phyloP scores from a whole-genome alignment of 2,113 vertebrate species.

The Tragelaphus scriptus region DNA sequence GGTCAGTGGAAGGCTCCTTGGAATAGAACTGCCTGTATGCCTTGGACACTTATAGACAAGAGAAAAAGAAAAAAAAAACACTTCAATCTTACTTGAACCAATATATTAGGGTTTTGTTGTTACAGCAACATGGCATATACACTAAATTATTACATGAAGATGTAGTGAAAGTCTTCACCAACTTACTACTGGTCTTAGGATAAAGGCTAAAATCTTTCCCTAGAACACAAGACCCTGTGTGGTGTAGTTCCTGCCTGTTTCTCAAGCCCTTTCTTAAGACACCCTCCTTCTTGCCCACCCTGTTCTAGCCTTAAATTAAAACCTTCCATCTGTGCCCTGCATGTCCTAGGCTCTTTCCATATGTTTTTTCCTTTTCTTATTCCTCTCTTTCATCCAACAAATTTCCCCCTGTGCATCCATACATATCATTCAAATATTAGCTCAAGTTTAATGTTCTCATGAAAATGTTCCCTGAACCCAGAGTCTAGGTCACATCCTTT shows the following conservation, averaged over 20 bases:
- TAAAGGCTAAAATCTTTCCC: not conserved
- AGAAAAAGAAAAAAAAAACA: not conserved
- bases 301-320: not conserved
- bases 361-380: not conserved
- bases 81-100: not conserved
- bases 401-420: not conserved
- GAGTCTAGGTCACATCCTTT: not conserved
- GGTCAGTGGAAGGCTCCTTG: not conserved
- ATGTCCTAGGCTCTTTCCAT: not conserved
- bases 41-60: not conserved
- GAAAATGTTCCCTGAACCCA: not conserved
- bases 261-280: not conserved
- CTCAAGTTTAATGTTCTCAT: not conserved
- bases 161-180: not conserved
- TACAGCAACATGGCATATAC: not conserved
- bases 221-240: not conserved
- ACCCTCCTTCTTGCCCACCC: not conserved
- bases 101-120: not conserved
- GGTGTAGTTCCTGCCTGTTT: not conserved
- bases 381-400: not conserved
- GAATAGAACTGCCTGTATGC: not conserved
- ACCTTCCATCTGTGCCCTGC: not conserved
- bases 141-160: not conserved
- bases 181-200: not conserved
- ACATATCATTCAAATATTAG: not conserved